Evolutionary conservation across 2,888 invertebrate genomes (phyloP).

Genomic region (Drosophila paranaensis): DNA sequence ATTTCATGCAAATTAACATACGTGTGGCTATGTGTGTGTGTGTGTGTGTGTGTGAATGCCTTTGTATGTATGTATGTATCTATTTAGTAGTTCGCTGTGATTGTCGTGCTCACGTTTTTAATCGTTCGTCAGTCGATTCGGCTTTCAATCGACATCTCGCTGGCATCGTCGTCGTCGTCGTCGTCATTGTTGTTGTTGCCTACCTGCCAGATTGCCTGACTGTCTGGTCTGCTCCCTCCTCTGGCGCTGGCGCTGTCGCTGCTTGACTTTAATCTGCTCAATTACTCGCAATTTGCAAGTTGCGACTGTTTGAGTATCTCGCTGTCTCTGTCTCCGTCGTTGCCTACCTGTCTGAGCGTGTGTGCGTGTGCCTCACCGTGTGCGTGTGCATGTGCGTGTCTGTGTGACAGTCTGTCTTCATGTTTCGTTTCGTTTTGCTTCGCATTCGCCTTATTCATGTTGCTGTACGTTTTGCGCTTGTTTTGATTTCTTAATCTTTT

Average conservation of each 20-base stretch:
- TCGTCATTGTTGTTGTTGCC: constrained; percentile 9
- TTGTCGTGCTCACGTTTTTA: constrained; percentile 75
- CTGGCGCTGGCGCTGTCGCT: constrained; percentile 43
- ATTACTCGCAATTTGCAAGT: constrained; percentile 82
- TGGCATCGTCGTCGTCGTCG: constrained; percentile 27
- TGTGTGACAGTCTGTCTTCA: constrained; percentile 31
- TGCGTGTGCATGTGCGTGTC: constrained; percentile 8
- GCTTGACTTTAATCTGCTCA: constrained; percentile 82
- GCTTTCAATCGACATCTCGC: constrained; percentile 63
- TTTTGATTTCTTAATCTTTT: constrained; percentile 83
- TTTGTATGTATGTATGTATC: constrained; percentile 19
- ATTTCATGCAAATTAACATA: constrained; percentile 75
- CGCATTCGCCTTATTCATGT: constrained; percentile 70
- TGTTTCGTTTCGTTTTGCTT: constrained; percentile 55
- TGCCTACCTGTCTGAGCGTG: constrained; percentile 32
- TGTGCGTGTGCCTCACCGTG: neutral
- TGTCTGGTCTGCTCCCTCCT: constrained; percentile 35
- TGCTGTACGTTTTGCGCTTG: constrained; percentile 73
- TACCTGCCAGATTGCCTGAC: constrained; percentile 42
- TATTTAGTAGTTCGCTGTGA: constrained; percentile 57
- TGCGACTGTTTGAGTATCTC: constrained; percentile 31
- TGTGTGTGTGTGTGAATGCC: constrained; percentile 28
- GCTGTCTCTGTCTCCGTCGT: constrained; percentile 42
- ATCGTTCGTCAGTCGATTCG: constrained; percentile 74
- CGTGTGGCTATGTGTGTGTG: neutral